phyloP scores from a whole-genome alignment of 2,797 vertebrate genomes.

The Pristis pectinata region DNA sequence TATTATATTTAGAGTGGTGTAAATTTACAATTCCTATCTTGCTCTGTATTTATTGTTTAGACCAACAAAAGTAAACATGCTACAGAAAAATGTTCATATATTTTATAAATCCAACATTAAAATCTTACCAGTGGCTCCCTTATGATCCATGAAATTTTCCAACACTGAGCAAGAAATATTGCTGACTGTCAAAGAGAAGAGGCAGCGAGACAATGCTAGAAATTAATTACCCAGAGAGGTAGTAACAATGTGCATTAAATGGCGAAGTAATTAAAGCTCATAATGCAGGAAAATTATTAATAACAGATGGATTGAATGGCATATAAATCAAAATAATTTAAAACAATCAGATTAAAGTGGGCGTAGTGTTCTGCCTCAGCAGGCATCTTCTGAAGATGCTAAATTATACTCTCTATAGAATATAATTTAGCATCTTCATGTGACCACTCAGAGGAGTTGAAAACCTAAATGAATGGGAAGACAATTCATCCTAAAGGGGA shows the following conservation, averaged over 20 bases:
- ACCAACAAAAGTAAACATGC: neutral
- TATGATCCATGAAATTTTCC: neutral
- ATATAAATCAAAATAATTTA: constrained; percentile 36
- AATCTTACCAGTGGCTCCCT: neutral
- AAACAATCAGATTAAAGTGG: neutral
- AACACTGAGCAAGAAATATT: no score
- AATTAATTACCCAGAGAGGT: constrained; percentile 36
- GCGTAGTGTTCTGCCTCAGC: neutral
- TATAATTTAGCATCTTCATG: no score
- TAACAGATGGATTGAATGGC: constrained; percentile 21
- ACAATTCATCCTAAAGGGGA: neutral
- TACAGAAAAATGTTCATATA: neutral
- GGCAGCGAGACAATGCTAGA: neutral
- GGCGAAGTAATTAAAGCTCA: constrained; percentile 21
- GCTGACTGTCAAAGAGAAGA: neutral
- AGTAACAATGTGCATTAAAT: constrained; percentile 32
- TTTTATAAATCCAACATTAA: neutral
- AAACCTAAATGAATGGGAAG: neutral
- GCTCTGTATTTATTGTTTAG: neutral
- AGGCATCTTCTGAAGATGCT: neutral
- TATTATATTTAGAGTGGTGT: neutral
- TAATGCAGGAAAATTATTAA: constrained; percentile 33
- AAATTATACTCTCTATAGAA: neutral
- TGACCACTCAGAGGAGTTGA: neutral
- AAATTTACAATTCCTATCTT: neutral